These are phyloP conservation scores for Mylabris sibirica DNA, from an alignment of 2,888 invertebrate species.

Conservation along the genomic window DNA sequence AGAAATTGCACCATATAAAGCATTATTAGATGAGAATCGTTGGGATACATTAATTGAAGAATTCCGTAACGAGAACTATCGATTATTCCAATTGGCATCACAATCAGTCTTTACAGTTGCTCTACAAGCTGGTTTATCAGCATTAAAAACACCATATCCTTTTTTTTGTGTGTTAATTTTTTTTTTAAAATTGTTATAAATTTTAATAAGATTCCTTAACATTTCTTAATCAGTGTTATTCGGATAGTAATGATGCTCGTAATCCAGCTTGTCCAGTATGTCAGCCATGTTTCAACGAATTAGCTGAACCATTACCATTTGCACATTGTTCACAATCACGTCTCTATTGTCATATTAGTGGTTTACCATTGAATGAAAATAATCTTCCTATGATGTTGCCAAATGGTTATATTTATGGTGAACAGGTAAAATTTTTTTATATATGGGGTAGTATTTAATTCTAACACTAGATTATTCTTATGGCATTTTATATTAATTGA, in stretches of 20 bases:
- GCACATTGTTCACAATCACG: conserved; percentile 97
- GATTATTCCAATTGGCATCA: conserved; percentile 90
- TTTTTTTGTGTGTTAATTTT: conserved; percentile 45
- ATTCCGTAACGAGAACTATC: conserved; percentile 93
- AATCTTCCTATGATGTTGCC: conserved; percentile 99
- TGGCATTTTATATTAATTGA: too few species aligned
- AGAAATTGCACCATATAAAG: conserved; percentile 76
- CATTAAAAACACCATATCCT: conserved; percentile 91
- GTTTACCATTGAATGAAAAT: conserved; percentile 93
- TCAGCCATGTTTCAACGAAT: conserved; percentile 82
- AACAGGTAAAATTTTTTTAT: conserved; percentile 73
- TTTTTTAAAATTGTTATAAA: too few species aligned
- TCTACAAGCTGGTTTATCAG: conserved; percentile 92
- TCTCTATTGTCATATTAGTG: conserved; percentile 90
- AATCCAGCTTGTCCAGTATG: conserved; percentile 94
- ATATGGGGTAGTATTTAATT: too few species aligned
- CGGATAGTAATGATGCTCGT: conserved; percentile 68
- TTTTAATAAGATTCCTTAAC: conserved; percentile 50
- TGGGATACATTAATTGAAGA: conserved; percentile 88
- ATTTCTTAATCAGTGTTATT: conserved; percentile 72
- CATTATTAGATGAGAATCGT: conserved; percentile 70
- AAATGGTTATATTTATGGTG: conserved; percentile 96
- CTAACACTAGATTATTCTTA: too few species aligned
- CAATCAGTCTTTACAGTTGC: conserved; percentile 92
- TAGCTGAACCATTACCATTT: conserved; percentile 88